phyloP scores from a whole-genome alignment of 2,888 invertebrate species.

The Hyposoter dolosus region DNA sequence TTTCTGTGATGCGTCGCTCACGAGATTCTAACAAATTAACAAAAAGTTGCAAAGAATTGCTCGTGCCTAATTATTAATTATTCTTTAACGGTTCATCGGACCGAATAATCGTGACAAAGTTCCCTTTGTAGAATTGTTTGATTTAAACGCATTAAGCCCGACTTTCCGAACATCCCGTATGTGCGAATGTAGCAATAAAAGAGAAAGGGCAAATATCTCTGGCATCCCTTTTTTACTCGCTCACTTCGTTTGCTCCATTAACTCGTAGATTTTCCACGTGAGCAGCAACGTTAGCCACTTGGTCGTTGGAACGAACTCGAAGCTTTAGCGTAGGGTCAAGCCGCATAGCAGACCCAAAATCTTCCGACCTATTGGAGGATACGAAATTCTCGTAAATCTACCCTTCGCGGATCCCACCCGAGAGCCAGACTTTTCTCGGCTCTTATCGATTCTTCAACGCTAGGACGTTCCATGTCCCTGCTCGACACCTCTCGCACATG shows the following conservation, averaged over 20 bases:
- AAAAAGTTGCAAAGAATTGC: neutral
- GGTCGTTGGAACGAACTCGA: neutral
- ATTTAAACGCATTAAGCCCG: neutral
- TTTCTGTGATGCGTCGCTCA: neutral
- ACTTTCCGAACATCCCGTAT: neutral
- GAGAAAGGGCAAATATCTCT: neutral
- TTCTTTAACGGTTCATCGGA: neutral
- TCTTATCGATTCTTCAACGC: slow-evolving; percentile 55
- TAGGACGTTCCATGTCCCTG: slow-evolving; percentile 2
- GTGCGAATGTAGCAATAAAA: neutral
- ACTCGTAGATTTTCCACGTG: slow-evolving; percentile 12
- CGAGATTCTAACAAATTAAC: neutral
- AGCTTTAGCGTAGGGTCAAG: neutral
- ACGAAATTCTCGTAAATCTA: slow-evolving; percentile 56
- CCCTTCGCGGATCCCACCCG: slow-evolving; percentile 35
- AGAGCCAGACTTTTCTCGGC: slow-evolving; percentile 32
- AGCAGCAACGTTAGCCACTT: slow-evolving; percentile 31
- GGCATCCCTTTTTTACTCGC: neutral
- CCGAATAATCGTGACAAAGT: neutral
- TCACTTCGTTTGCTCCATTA: slow-evolving; percentile 1
- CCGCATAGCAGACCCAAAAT: slow-evolving; percentile 18
- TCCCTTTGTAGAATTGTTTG: neutral
- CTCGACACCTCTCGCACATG: neutral
- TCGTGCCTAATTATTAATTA: neutral
- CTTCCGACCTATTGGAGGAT: slow-evolving; percentile 52